These are phyloP conservation scores for Tetragnatha versicolor DNA, from an alignment of 1,140 invertebrate genomes.

Conservation along the genomic window DNA sequence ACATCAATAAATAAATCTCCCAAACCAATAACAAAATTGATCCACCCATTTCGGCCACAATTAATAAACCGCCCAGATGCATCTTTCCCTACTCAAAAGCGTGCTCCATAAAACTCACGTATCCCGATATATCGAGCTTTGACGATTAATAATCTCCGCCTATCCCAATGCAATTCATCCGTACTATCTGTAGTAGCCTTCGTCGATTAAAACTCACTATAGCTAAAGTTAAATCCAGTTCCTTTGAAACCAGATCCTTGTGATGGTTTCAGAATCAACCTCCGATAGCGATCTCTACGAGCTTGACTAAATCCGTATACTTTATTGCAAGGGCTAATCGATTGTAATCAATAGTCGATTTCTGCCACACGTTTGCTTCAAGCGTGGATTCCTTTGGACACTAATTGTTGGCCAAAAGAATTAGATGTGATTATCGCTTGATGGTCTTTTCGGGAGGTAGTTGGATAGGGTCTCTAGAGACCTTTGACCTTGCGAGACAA, in stretches of 20 bases:
- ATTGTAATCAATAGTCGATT: conserved; percentile 49
- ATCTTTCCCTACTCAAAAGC: too few relatives aligned
- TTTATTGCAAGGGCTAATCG: conserved; percentile 43
- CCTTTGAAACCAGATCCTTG: conserved; percentile 5
- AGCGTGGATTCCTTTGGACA: conserved; percentile 6
- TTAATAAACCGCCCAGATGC: too few relatives aligned
- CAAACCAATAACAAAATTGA: too few relatives aligned
- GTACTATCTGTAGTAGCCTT: conserved; percentile 25
- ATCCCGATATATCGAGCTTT: too few relatives aligned
- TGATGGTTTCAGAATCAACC: conserved; percentile 12
- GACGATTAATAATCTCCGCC: conserved; percentile 22
- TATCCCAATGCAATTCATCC: conserved; percentile 2
- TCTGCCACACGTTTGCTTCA: conserved; percentile 17
- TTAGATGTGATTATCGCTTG: background rate
- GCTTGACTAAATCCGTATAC: conserved; percentile 12
- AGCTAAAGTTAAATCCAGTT: conserved; percentile 16
- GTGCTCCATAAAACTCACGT: too few relatives aligned
- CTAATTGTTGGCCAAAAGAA: conserved; percentile 47
- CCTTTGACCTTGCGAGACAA: too few relatives aligned
- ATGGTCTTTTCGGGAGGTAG: conserved; percentile 8
- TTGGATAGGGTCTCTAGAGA: too few relatives aligned
- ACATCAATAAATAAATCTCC: too few relatives aligned
- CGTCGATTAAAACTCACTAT: conserved; percentile 18
- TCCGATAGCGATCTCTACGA: conserved; percentile 22
- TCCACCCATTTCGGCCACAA: too few relatives aligned